Percentiles rank a stretch among this genome's conserved stretches.
phyloP scores from a whole-genome alignment of 2,888 invertebrate species.

The Clivina fossor region DNA sequence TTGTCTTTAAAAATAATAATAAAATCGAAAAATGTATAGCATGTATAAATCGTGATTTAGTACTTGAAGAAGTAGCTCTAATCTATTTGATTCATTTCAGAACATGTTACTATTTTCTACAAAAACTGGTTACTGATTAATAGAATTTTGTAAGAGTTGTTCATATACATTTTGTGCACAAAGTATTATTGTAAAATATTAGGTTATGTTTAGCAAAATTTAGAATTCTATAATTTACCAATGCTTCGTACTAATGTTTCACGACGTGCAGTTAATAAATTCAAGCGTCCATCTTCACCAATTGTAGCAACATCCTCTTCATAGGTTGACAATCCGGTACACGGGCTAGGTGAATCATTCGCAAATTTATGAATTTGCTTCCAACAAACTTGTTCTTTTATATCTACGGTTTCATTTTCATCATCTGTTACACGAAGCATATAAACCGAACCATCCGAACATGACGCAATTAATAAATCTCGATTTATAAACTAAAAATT shows the following conservation, averaged over 20 bases:
- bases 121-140: no score
- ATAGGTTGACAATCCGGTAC: constrained; percentile 73
- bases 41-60: no score
- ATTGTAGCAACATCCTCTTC: constrained; percentile 79
- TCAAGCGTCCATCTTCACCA: constrained; percentile 80
- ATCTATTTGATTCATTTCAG: no score
- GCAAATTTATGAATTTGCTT: constrained; percentile 66
- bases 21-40: no score
- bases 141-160: no score
- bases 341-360: constrained; percentile 62
- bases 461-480: constrained; percentile 67
- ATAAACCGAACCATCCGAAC: constrained; percentile 68
- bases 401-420: constrained; percentile 59
- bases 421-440: constrained; percentile 64
- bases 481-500: constrained; percentile 63
- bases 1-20: no score
- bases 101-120: no score
- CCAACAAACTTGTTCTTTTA: constrained; percentile 65
- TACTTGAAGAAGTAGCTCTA: no score
- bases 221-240: constrained; percentile 59
- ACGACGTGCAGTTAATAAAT: constrained; percentile 58
- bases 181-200: no score
- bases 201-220: constrained; percentile 53
- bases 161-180: no score
- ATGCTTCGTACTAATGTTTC: constrained; percentile 56